Percentiles rank a stretch among this genome's conserved stretches.
These are phyloP conservation scores for Eulemur coronatus DNA, from an alignment of 2,797 vertebrate species.

Conservation along the genomic window DNA sequence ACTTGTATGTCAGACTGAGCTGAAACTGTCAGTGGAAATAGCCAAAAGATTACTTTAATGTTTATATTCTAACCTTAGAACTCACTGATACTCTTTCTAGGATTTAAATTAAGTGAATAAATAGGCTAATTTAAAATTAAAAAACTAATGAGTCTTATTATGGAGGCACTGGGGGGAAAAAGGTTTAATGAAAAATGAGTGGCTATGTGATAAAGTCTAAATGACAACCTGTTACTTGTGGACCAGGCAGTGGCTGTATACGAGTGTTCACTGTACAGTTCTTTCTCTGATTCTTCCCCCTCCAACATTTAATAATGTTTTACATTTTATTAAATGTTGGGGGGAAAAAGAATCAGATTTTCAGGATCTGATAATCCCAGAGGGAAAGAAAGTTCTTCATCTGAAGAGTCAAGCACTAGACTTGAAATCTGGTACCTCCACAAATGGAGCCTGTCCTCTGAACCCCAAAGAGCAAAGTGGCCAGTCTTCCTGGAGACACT, in stretches of 20 bases:
- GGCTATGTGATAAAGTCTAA: background rate
- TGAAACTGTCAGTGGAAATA: background rate
- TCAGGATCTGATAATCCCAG: background rate
- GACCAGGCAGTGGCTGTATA: background rate
- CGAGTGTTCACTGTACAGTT: background rate
- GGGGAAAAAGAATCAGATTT: background rate
- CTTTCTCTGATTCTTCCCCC: background rate
- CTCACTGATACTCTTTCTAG: background rate
- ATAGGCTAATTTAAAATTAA: background rate
- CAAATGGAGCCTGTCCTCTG: background rate
- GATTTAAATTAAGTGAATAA: background rate
- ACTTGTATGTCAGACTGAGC: background rate
- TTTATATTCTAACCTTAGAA: background rate
- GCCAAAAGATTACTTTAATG: background rate
- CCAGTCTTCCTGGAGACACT: constrained; percentile 13
- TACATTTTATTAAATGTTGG: background rate
- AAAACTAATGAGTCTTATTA: background rate
- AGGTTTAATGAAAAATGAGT: background rate
- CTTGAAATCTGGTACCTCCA: background rate
- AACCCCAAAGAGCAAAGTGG: background rate
- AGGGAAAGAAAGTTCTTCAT: background rate
- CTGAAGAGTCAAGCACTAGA: background rate
- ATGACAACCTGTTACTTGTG: background rate
- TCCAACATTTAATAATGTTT: background rate
- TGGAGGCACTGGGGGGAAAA: background rate